Evolutionary conservation across 2,888 invertebrate genomes (phyloP), one percentile per base, ranked within the genome.

Genomic region (Catocala sponsa): DNA sequence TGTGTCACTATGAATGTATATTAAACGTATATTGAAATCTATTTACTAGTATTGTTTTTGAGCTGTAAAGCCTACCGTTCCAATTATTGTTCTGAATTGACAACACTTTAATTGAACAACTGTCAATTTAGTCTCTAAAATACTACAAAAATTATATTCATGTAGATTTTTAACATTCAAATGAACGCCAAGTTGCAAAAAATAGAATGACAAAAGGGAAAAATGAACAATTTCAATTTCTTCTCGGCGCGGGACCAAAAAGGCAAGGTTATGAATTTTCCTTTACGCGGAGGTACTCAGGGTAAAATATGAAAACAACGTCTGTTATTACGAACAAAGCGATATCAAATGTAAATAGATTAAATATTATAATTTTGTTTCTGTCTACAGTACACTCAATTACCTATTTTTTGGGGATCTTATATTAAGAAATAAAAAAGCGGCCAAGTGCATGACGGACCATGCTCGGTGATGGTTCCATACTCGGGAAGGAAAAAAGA

Each of bases 201-300:
- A 63, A 41, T 53, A 35, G 56, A 55, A 55, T 54, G 50, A 46
- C 42, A 25, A 43, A 38, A 32, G n/a, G 15, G 10, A 13, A 52
- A 62, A 52, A 62, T 47, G 25, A 63, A 69, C 57, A 55, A 63
- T 74, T 72, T 70, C 63, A 72, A 74, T 74, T 70, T 65, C 50
- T 13, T 60, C 60, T 58, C 43, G 49, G 54, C 9, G 47, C 52
- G 42, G 33, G 38, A 46, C 12, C 7, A 51, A 66, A 63, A 62
- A 25, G 48, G 44, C 43, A 60, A 54, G 53, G 6, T 46, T 41
- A 68, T 63, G 52, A 68, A 68, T 65, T 68, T 59, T 43, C 53
- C 62, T 57, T 54, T 52, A 53, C 52, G 46, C 25, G 15, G 44
- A 51, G 35, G 49, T 46, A 50, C 43, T 54, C 50, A 50, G 38